phyloP scores from a whole-genome alignment of 2,113 vertebrate genomes.

The Sturnus vulgaris region DNA sequence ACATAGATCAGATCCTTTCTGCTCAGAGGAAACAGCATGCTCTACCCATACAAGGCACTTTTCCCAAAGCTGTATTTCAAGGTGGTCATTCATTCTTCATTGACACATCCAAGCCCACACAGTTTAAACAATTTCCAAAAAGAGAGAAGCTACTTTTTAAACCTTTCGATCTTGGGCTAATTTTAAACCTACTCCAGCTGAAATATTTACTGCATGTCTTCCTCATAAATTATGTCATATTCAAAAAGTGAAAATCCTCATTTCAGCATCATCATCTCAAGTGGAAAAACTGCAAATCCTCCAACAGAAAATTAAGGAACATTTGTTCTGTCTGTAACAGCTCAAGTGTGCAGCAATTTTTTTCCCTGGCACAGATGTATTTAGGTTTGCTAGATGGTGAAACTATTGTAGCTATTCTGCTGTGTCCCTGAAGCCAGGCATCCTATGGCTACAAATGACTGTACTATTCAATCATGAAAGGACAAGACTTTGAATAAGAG shows the following conservation, averaged over 20 bases:
- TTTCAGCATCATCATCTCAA: conserved; percentile 64
- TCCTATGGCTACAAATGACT: conserved; percentile 26
- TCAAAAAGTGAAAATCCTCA: conserved; percentile 65
- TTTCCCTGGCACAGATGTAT: conserved; percentile 31
- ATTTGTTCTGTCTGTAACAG: conserved; percentile 61
- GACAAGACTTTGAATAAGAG: conserved; percentile 54
- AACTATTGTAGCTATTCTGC: conserved; percentile 15
- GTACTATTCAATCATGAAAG: conserved; percentile 62
- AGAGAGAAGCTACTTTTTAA: conserved; percentile 43
- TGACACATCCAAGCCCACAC: neutral
- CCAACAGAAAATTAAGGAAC: conserved; percentile 70
- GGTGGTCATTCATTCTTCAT: neutral
- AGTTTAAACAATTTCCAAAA: conserved; percentile 27
- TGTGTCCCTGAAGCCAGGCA: neutral
- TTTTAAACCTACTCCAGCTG: conserved; percentile 56
- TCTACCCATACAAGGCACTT: neutral
- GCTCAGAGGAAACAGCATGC: neutral
- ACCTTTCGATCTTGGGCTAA: conserved; percentile 33
- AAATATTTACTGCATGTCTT: conserved; percentile 57
- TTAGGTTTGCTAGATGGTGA: conserved; percentile 16
- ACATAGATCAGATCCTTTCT: neutral
- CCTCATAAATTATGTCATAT: conserved; percentile 60
- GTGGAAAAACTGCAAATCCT: conserved; percentile 71
- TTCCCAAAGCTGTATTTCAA: neutral
- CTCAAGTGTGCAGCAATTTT: conserved; percentile 24